Evolutionary conservation across 1,140 invertebrate genomes (phyloP).

Genomic region (Drosophila nasuta): DNA sequence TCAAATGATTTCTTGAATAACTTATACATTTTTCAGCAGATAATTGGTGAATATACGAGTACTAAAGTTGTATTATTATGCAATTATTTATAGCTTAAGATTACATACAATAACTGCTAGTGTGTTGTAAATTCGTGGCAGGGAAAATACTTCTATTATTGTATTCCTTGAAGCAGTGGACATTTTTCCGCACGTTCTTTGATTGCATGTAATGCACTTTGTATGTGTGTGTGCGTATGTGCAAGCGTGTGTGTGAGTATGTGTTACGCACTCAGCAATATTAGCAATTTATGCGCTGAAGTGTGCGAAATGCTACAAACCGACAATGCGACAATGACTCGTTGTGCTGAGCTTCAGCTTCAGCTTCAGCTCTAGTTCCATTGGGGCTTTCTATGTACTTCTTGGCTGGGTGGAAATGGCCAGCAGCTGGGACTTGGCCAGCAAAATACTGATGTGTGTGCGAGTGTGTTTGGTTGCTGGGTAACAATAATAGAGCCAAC

Average conservation of each 20-base stretch:
- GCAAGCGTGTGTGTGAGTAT: slow-evolving; percentile 20
- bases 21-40: no score
- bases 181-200: slow-evolving; percentile 34
- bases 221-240: slow-evolving; percentile 1
- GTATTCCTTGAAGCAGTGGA: slow-evolving; percentile 36
- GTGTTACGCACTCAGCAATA: slow-evolving; percentile 71
- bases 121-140: not conserved
- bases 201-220: slow-evolving; percentile 66
- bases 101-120: not conserved
- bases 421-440: slow-evolving; percentile 10
- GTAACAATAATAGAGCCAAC: slow-evolving; percentile 30
- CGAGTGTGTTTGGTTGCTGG: slow-evolving; percentile 1
- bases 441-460: not conserved
- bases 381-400: not conserved
- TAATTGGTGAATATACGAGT: no score
- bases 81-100: no score
- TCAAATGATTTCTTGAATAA: no score
- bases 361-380: not conserved
- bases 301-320: slow-evolving; percentile 52
- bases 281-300: slow-evolving; percentile 80
- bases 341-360: slow-evolving; percentile 13
- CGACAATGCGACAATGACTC: slow-evolving; percentile 21
- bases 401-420: slow-evolving; percentile 1
- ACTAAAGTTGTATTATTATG: no score
- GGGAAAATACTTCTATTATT: not conserved